A percentile compares a stretch with the other conserved stretches of the same genome.
phyloP scores from a whole-genome alignment of 2,888 invertebrate species.

The Diarsia dahlii region DNA sequence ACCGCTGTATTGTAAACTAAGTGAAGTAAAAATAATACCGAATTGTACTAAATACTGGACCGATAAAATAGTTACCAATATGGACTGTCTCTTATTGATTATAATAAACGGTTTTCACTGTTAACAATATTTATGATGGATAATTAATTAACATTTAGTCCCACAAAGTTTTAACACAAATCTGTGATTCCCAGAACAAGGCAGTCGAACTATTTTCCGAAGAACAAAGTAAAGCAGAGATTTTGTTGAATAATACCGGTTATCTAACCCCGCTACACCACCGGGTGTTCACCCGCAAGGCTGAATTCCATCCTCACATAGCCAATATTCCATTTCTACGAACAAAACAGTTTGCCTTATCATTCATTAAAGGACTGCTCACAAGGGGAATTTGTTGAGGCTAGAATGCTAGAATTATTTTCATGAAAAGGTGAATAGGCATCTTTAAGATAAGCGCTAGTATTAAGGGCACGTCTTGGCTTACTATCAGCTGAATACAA shows the following conservation, averaged over 20 bases:
- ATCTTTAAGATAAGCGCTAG: conserved; percentile 30
- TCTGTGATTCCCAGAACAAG: background rate
- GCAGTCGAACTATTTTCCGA: conserved; percentile 4
- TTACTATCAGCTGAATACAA: conserved; percentile 18
- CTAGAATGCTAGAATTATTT: conserved; percentile 38
- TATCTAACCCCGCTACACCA: conserved; percentile 1
- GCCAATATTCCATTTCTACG: conserved; percentile 39
- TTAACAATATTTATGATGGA: background rate
- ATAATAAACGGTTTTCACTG: background rate
- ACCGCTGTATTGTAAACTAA: background rate
- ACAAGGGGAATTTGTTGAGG: conserved; percentile 28
- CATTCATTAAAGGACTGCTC: conserved; percentile 46
- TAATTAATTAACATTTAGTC: background rate
- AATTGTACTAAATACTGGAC: background rate
- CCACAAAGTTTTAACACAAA: background rate
- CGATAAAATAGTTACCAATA: background rate
- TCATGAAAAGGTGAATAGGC: conserved; percentile 36
- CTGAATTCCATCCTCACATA: conserved; percentile 24
- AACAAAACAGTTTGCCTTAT: conserved; percentile 46
- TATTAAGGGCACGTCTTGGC: conserved; percentile 24
- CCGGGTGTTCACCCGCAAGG: background rate
- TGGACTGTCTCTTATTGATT: background rate
- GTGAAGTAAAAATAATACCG: background rate
- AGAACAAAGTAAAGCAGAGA: conserved; percentile 10
- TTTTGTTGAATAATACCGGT: conserved; percentile 31